phyloP scores from a whole-genome alignment of 2,797 vertebrate genomes.

The Artibeus lituratus region DNA sequence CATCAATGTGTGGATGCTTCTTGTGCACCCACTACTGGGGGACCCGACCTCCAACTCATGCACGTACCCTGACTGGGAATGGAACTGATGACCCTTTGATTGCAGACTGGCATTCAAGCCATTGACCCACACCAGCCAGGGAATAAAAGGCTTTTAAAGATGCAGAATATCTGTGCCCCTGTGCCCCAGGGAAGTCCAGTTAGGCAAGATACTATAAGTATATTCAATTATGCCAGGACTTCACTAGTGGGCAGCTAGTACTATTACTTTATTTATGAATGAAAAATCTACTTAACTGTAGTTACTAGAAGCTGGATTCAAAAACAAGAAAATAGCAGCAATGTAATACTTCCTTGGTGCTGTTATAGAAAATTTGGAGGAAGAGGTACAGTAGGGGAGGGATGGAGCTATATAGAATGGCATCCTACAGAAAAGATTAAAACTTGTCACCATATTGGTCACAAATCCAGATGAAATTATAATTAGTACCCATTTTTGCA shows the following conservation, averaged over 20 bases:
- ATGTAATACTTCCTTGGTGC: conserved; percentile 23
- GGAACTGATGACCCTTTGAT: too few species aligned
- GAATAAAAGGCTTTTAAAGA: conserved; percentile 69
- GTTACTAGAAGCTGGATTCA: not conserved
- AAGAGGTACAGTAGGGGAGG: not conserved
- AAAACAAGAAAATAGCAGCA: conserved; percentile 27
- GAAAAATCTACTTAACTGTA: conserved; percentile 47
- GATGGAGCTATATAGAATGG: not conserved
- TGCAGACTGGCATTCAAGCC: too few species aligned
- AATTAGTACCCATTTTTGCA: conserved; percentile 39
- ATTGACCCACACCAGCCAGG: not conserved
- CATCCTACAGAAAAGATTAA: conserved; percentile 21
- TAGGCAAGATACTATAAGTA: conserved; percentile 57
- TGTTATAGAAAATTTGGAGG: not conserved
- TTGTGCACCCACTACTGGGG: too few species aligned
- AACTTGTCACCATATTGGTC: conserved; percentile 10
- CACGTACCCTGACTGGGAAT: too few species aligned
- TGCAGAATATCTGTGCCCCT: conserved; percentile 57
- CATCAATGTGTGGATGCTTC: too few species aligned
- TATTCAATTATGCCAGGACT: conserved; percentile 38
- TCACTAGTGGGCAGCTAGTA: conserved; percentile 19
- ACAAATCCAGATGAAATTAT: conserved; percentile 47
- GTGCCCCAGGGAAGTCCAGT: conserved; percentile 16
- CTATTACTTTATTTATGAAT: conserved; percentile 2
- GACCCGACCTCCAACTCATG: too few species aligned